phyloP scores from a whole-genome alignment of 1,140 invertebrate genomes.

The Aleiodes sp. region DNA sequence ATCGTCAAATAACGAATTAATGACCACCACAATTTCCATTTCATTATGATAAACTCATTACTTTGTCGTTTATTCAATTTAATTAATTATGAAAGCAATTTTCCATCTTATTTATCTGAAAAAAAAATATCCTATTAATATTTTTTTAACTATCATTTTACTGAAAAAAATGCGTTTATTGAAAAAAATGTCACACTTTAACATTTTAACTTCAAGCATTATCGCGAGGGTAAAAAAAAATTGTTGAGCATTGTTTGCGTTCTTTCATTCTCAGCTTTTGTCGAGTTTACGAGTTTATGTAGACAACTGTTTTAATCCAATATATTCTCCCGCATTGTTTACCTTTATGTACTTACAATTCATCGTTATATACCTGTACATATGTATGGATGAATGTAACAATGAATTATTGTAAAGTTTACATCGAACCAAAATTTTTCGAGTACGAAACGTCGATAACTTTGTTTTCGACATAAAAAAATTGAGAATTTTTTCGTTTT shows the following conservation, averaged over 20 bases:
- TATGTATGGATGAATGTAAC: neutral
- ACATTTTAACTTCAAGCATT: neutral
- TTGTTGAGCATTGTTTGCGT: neutral
- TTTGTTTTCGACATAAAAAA: too few species aligned
- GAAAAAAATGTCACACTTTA: too few species aligned
- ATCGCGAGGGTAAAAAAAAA: neutral
- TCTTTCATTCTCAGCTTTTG: neutral
- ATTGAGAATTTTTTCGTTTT: too few species aligned
- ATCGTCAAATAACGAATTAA: neutral
- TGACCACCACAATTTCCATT: neutral
- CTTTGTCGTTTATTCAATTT: neutral
- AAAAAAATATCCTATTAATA: too few species aligned
- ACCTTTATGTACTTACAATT: neutral
- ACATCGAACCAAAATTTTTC: constrained; percentile 3
- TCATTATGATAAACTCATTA: constrained; percentile 14
- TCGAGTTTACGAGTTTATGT: constrained; percentile 5
- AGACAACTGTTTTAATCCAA: neutral
- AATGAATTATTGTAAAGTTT: neutral
- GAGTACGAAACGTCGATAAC: too few species aligned
- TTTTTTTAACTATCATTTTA: too few species aligned
- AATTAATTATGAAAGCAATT: too few species aligned
- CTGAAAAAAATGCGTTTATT: too few species aligned
- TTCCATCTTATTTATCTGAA: too few species aligned
- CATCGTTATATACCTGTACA: neutral
- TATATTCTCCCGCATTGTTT: neutral